These are phyloP conservation scores for Ursus arctos DNA, from an alignment of 2,113 vertebrate species.

Conservation along the genomic window DNA sequence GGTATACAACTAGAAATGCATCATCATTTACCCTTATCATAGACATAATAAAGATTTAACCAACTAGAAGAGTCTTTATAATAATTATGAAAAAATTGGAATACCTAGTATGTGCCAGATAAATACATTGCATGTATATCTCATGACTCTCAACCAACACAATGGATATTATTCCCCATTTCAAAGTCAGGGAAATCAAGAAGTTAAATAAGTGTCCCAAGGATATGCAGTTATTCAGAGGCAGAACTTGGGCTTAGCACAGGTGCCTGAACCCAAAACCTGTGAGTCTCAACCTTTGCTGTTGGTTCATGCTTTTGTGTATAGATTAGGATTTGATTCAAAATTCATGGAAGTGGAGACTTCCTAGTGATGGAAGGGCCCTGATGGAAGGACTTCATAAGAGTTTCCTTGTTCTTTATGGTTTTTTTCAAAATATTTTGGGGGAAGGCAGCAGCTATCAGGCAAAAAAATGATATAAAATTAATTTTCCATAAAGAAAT, in stretches of 20 bases:
- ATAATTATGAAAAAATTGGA: neutral
- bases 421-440: neutral
- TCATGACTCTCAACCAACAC: neutral
- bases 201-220: neutral
- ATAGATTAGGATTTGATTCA: neutral
- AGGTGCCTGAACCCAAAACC: neutral
- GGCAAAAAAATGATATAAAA: constrained; percentile 19
- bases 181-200: neutral
- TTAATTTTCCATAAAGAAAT: constrained; percentile 42
- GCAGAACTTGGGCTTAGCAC: neutral
- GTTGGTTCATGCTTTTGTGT: neutral
- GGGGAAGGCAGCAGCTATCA: neutral
- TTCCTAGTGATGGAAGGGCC: neutral
- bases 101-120: neutral
- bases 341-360: neutral
- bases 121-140: neutral
- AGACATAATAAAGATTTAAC: neutral
- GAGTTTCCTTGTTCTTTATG: neutral
- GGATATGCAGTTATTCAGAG: neutral
- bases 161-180: neutral
- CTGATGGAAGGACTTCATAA: neutral
- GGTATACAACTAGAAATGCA: constrained; percentile 1
- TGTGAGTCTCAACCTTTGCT: neutral
- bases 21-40: neutral
- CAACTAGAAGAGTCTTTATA: neutral